Conservation (phyloP, 2,797 vertebrate genomes). For the Semotilus atromaculatus region DNA sequence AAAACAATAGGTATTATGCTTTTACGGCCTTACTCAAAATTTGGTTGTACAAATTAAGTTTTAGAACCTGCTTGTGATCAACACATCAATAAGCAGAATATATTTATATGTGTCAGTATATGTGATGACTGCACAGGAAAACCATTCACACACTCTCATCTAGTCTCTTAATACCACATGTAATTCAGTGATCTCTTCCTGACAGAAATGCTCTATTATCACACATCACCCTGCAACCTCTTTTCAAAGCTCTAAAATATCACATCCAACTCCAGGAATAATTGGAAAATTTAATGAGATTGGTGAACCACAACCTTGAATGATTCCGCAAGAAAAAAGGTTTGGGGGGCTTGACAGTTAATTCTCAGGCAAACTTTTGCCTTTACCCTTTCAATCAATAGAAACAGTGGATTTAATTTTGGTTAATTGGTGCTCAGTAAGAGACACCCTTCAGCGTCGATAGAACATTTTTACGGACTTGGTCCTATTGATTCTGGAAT, state of each 20-base stretch:
- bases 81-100: not conserved
- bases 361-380: slow-evolving; percentile 59
- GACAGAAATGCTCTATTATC: slow-evolving; percentile 75
- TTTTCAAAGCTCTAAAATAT: slow-evolving; percentile 78
- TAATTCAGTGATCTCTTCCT: slow-evolving; percentile 68
- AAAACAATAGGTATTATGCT: not conserved
- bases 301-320: slow-evolving; percentile 75
- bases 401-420: slow-evolving; percentile 56
- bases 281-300: slow-evolving; percentile 79
- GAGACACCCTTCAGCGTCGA: slow-evolving; percentile 42
- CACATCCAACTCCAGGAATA: slow-evolving; percentile 77
- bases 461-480: slow-evolving; percentile 55
- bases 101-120: not conserved
- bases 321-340: slow-evolving; percentile 63
- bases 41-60: not conserved
- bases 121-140: slow-evolving; percentile 69
- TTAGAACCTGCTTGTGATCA: slow-evolving; percentile 3
- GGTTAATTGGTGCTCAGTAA: slow-evolving; percentile 58
- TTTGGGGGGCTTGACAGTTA: slow-evolving; percentile 69
- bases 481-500: slow-evolving; percentile 54
- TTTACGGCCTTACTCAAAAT: not conserved
- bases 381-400: slow-evolving; percentile 59
- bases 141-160: slow-evolving; percentile 75
- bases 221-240: slow-evolving; percentile 72
- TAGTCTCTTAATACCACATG: slow-evolving; percentile 67